Base-by-base conservation (phyloP, 2,797 vertebrate genomes). In the Brachyalestes nurse region DNA sequence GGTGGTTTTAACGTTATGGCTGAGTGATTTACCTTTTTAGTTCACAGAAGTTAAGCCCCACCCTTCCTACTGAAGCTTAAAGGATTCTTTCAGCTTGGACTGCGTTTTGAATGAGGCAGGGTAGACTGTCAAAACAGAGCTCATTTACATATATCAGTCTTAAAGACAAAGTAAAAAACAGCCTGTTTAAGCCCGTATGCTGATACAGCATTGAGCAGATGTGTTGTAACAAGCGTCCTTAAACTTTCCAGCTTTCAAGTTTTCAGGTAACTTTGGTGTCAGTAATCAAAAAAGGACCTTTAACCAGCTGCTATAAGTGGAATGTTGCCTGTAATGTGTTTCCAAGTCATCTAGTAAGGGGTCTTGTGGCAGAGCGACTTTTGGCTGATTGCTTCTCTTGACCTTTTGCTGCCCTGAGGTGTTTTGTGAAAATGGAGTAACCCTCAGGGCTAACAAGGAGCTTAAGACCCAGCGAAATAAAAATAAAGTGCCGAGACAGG, bases 231-330 rank as follows among this genome's bases (percentile, higher is more conserved):
- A 51, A 17, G 45, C n/a, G n/a, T 19, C 28, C 10, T 72, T 34
- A 34, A 72, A 12, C 49, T 55, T 16, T 55, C 6, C 7, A 4
- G 34, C 13, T 58, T 73, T 73, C 28, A 58, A 40, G 49, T 73
- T 51, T 42, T 42, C 51, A 21, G 23, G 51, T 16, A 40, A 57
- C 53, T 58, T 42, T 40, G 53, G 28, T 40, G 49, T 42, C 71
- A 21, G 71, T 38, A 5, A 40, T 13, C 12, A 57, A 73, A 69
- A 23, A 23, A 5, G n/a, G 34, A 72, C 38, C 62, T 49, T 80
- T 74, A 58, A 74, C 57, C 71, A 58, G 62, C 62, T 67, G 17
- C 71, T 57, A 53, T 73, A 58, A 73, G 71, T 73, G 34, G 71
- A 73, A 73, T 21, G 71, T 73, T 58, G 71, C 19, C 53, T 42